Evolutionary conservation across 2,888 invertebrate species (phyloP).

Genomic region (Meta bourneti): DNA sequence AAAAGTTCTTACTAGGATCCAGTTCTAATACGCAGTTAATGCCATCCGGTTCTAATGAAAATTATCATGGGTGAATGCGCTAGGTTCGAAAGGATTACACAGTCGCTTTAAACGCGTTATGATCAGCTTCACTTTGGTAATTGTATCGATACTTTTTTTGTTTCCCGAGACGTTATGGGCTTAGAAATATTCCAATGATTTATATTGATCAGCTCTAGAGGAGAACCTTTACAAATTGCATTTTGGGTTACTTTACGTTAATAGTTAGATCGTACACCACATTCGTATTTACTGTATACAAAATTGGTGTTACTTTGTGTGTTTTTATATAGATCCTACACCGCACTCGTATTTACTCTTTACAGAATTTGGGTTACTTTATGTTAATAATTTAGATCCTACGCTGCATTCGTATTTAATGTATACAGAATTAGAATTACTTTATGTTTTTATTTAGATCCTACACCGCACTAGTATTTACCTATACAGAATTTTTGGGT

Average conservation of each 20-base stretch:
- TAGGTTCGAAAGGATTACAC: conserved; percentile 18
- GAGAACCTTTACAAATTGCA: not conserved
- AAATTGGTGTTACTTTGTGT: too few species aligned
- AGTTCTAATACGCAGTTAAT: conserved; percentile 32
- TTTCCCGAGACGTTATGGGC: not conserved
- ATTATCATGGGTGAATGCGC: conserved; percentile 34
- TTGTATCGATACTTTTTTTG: conserved; percentile 26
- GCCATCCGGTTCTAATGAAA: conserved; percentile 32
- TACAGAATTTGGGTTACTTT: too few species aligned
- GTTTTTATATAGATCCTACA: too few species aligned
- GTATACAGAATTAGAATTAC: too few species aligned
- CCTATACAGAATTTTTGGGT: too few species aligned
- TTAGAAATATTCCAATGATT: conserved; percentile 36
- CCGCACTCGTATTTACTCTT: too few species aligned
- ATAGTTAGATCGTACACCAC: too few species aligned
- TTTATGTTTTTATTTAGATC: too few species aligned
- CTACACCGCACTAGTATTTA: too few species aligned
- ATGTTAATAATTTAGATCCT: too few species aligned
- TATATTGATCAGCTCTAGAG: conserved; percentile 15
- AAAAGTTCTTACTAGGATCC: conserved; percentile 39
- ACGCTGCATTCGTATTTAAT: too few species aligned
- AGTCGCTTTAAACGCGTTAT: conserved; percentile 16
- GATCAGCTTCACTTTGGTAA: conserved; percentile 25
- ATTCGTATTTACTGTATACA: too few species aligned
- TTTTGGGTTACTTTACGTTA: not conserved